These are phyloP conservation scores for Recurvirostra avosetta DNA, from an alignment of 2,113 vertebrate species.

Conservation along the genomic window DNA sequence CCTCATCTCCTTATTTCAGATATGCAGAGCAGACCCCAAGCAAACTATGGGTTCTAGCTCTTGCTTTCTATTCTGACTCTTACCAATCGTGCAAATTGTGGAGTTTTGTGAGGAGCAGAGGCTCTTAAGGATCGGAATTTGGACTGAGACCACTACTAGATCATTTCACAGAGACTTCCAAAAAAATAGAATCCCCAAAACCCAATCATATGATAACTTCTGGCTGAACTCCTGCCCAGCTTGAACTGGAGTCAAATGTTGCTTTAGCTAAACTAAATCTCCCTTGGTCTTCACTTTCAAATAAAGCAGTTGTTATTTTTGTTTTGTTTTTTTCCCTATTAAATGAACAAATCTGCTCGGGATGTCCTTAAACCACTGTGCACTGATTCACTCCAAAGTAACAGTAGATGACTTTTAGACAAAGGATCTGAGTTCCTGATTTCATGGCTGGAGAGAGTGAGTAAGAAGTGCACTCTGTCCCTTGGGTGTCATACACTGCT, in stretches of 20 bases:
- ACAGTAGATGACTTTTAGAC: constrained; percentile 24
- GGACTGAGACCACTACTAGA: background rate
- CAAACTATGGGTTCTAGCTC: background rate
- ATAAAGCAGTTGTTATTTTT: constrained; percentile 47
- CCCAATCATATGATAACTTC: constrained; percentile 66
- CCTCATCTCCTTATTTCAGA: background rate
- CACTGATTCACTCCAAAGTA: constrained; percentile 17
- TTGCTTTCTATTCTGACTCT: background rate
- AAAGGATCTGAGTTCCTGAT: constrained; percentile 23
- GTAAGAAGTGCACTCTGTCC: constrained; percentile 25
- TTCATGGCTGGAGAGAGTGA: constrained; percentile 33
- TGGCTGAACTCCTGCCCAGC: constrained; percentile 54
- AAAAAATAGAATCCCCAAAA: constrained; percentile 48
- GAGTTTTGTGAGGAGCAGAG: background rate
- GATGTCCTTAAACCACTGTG: background rate
- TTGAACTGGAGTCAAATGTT: constrained; percentile 41
- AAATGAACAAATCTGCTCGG: constrained; percentile 22
- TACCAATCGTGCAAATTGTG: background rate
- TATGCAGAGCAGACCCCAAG: background rate
- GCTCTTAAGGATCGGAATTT: background rate
- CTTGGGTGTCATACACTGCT: constrained; percentile 3
- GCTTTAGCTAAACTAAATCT: constrained; percentile 19
- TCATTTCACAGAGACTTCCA: constrained; percentile 8
- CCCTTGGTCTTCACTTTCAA: constrained; percentile 15
- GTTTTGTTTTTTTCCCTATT: constrained; percentile 3